Evolutionary conservation across 1,140 invertebrate genomes (phyloP), one percentile per base, ranked within the genome.

Genomic region (Panulirus ornatus): DNA sequence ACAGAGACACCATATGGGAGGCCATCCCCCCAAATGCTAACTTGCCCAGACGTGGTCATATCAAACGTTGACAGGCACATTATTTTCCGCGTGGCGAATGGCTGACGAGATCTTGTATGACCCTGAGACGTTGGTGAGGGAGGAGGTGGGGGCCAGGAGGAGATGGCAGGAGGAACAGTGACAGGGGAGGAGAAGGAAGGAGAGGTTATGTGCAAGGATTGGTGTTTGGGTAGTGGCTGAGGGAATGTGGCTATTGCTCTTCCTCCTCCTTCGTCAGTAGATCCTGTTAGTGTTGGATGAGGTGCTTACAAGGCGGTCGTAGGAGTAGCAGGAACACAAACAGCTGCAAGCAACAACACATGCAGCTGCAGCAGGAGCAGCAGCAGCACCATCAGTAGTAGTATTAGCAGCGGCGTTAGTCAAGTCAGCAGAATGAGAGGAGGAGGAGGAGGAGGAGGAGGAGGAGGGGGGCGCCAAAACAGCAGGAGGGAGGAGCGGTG

Each of bases 41-140:
- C 5, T 30, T 30, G 58, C 5, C n/a, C 6, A 27, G 58, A 66
- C 58, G 58, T 30, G 58, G 58, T 27, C 30, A 66, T 66, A 66
- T 66, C 58, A 66, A 27, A 66, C 58, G 58, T 27, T 66, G 58
- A 66, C 58, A 66, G 58, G n/a, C n/a, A 66, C 58, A 66, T 66
- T 66, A 66, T 66, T 66, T 66, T 66, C 58, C n/a, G 58, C 58
- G 27, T 66, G 58, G 58, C n/a, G n/a, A 66, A 27, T 22, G 58
- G n/a, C 58, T 30, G 58, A 16, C 19, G 54, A 58, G 16, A 22
- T 22, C 16, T 22, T 27, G 16, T 30, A 5, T 66, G 58, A 66
- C 58, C 58, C 58, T 30, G 58, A 27, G 9, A 66, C 58, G 58
- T 66, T n/a, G 6, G 44, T 8, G 30, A 22, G 22, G 5, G 14